Evolutionary conservation across 2,888 invertebrate species (phyloP), one percentile per base, ranked within the genome.

Genomic region (Strigamia crassipes): DNA sequence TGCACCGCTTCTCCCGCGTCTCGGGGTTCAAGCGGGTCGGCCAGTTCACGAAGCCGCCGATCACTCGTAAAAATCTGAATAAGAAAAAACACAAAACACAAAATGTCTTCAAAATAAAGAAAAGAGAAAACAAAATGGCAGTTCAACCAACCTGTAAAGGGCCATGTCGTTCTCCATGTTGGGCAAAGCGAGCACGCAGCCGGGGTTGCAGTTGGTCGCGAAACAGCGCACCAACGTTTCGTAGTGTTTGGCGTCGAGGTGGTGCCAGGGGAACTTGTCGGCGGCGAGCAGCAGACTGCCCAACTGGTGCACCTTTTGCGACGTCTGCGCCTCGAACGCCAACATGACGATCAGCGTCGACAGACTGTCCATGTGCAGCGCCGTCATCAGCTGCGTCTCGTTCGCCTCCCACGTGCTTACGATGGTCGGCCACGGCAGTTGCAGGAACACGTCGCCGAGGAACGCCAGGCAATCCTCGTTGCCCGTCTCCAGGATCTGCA

Each of bases 191-290:
- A 94, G 88, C 42, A 93, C 90, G 82, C 93, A 92, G 81, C 90
- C 89, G 0, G 93, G 91, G 87, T 94, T 93, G 85, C 92, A 92
- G 83, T 92, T 92, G 90, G 92, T 91, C 10, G 93, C 90, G 85
- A 93, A 92, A 93, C 94, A 94, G 86, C 92, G 92, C 84, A 93
- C 89, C 46, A 93, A 90, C 82, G 91, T 90, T 85, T 93, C 92
- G 85, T 92, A 91, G 42, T 90, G 89, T 27, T 87, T 86, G 15
- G 91, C 90, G 83, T 92, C 92, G 3, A 93, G 88, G 56, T 91
- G 86, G 83, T 91, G 89, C 93, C 93, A 93, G 1, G 92, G 90
- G 87, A 92, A 92, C 82, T 89, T 88, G 83, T 91, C 90, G 2
- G 92, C 90, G 84, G 92, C 91, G 56, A 90, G 89, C 31, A 93